Percentiles rank a stretch among this genome's conserved stretches.
phyloP scores from a whole-genome alignment of 2,113 vertebrate genomes.

The Oenanthe melanoleuca region DNA sequence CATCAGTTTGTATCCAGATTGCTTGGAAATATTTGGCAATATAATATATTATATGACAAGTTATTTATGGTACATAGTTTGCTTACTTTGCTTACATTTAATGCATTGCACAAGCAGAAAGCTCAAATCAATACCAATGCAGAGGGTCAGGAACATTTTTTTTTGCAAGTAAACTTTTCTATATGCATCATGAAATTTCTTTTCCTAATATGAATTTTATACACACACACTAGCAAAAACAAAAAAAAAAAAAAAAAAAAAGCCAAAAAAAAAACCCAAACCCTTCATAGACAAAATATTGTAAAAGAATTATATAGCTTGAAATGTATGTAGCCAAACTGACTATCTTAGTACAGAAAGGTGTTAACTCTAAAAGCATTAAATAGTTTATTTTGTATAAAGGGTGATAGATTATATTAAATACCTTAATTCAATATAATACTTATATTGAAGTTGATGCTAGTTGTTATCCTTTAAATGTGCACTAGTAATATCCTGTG shows the following conservation, averaged over 20 bases:
- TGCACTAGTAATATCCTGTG: background rate
- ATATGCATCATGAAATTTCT: background rate
- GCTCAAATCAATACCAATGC: constrained; percentile 19
- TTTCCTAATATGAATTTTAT: background rate
- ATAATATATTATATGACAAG: background rate
- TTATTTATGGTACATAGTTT: constrained; percentile 39
- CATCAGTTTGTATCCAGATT: background rate
- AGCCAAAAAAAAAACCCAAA: background rate
- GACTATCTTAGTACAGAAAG: background rate
- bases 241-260: too few relatives aligned
- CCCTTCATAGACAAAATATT: background rate
- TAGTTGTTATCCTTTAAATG: background rate
- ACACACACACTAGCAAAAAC: background rate
- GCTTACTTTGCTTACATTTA: constrained; percentile 1
- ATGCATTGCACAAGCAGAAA: constrained; percentile 22
- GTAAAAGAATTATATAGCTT: background rate
- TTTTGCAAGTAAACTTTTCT: background rate
- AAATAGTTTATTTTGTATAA: background rate
- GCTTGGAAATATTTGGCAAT: background rate
- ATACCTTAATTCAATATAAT: background rate
- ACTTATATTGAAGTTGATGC: background rate
- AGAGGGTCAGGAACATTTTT: background rate
- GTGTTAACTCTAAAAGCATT: background rate
- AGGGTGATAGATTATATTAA: background rate
- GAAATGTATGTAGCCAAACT: background rate